Evolutionary conservation across 53 echinoderm and acorn worm genomes (phyloP).

Genomic region (Luidia sarsii): DNA sequence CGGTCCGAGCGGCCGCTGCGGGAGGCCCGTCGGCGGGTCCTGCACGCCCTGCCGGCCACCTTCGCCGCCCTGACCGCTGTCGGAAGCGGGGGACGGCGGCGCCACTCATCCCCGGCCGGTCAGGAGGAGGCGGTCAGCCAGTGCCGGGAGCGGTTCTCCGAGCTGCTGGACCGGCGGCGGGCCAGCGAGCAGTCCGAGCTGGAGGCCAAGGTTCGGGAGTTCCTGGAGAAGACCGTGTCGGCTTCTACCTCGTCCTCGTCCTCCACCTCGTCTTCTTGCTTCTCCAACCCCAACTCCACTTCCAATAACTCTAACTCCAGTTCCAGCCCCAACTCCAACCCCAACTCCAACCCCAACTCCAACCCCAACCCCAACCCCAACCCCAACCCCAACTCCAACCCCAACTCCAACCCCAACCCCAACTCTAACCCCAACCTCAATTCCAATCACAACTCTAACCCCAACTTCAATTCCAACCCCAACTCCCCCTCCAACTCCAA

Average conservation of each 20-base stretch:
- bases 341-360: too few species aligned
- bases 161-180: constrained; percentile 34
- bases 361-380: too few species aligned
- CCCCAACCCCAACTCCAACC: too few species aligned
- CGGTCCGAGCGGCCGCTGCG: constrained; percentile 44
- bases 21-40: constrained; percentile 48
- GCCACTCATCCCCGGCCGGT: constrained; percentile 73
- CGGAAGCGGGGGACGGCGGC: too few species aligned
- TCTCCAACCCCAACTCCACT: too few species aligned
- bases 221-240: constrained; percentile 42
- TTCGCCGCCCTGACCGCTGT: constrained; percentile 62
- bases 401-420: too few species aligned
- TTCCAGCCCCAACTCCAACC: too few species aligned
- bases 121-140: constrained; percentile 46
- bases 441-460: too few species aligned
- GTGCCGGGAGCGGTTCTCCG: constrained; percentile 42
- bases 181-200: constrained; percentile 38
- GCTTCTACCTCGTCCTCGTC: constrained; percentile 31
- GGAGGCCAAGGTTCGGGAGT: constrained; percentile 32
- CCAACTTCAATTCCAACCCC: too few species aligned
- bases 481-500: too few species aligned
- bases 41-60: constrained; percentile 63
- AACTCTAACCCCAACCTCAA: too few species aligned
- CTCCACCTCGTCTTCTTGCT: constrained; percentile 34
- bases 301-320: too few species aligned